Percentiles rank a stretch among this genome's conserved stretches.
These are phyloP conservation scores for Hyles vespertilio DNA, from an alignment of 1,140 invertebrate genomes.

Conservation along the genomic window DNA sequence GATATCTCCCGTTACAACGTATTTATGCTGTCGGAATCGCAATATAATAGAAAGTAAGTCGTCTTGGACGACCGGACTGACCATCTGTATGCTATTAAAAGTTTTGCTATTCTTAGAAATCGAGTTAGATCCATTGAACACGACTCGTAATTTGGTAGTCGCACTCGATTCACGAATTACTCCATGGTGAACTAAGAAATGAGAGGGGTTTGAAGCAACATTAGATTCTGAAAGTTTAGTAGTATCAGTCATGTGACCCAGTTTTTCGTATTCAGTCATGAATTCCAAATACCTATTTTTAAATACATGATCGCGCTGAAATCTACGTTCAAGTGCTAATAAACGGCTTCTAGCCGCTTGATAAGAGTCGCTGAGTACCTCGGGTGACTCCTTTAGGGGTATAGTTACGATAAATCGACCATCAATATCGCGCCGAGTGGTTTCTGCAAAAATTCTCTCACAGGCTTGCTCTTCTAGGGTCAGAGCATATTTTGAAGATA, in stretches of 20 bases:
- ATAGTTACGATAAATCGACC: constrained; percentile 15
- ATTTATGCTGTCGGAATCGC: constrained; percentile 28
- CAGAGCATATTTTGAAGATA: not conserved
- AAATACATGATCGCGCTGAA: constrained; percentile 22
- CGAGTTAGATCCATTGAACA: constrained; percentile 37
- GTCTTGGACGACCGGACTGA: constrained; percentile 40
- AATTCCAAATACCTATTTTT: constrained; percentile 31
- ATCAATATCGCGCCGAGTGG: constrained; percentile 5
- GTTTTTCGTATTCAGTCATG: constrained; percentile 42
- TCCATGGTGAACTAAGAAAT: constrained; percentile 59
- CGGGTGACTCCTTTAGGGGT: constrained; percentile 13
- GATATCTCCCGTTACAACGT: constrained; percentile 32
- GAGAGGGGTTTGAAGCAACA: not conserved
- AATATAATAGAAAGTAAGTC: constrained; percentile 37
- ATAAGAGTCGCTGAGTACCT: constrained; percentile 14
- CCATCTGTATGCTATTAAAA: constrained; percentile 31
- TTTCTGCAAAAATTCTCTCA: constrained; percentile 10
- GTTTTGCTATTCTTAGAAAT: constrained; percentile 25
- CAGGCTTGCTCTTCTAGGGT: constrained; percentile 12
- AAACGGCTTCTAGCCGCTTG: constrained; percentile 11
- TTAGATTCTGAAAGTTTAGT: not conserved
- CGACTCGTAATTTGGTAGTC: constrained; percentile 42
- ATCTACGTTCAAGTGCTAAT: constrained; percentile 16
- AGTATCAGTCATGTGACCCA: constrained; percentile 43
- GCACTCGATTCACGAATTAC: constrained; percentile 39